Conservation (phyloP, 2,797 vertebrate species). For the Sciurus carolinensis region DNA sequence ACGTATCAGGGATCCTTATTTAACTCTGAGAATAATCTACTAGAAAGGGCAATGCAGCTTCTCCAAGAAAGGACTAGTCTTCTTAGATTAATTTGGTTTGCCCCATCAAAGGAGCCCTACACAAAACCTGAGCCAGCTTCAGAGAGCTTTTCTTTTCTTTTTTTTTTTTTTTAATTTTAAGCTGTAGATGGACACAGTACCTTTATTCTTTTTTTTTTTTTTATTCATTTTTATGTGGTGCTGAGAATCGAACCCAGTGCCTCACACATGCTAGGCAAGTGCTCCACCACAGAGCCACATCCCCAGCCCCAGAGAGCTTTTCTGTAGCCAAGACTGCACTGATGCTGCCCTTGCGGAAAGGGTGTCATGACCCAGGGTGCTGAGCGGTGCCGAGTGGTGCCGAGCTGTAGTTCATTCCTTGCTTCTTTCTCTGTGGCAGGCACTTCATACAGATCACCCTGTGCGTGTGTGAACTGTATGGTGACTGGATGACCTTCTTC, state of each 20-base stretch:
- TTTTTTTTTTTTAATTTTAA: too few species aligned
- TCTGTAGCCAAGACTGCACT: not conserved
- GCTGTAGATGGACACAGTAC: too few species aligned
- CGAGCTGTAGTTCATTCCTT: not conserved
- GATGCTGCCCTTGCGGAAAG: not conserved
- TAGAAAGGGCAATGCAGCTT: not conserved
- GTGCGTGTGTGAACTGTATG: slow-evolving; percentile 91
- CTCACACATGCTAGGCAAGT: too few species aligned
- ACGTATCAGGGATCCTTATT: not conserved
- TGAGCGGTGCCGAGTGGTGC: too few species aligned
- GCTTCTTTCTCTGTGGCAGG: slow-evolving; percentile 81
- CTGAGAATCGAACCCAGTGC: too few species aligned
- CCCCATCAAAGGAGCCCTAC: not conserved
- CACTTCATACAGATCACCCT: slow-evolving; percentile 92
- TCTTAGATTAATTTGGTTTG: not conserved
- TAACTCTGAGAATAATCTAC: not conserved
- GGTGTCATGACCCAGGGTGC: too few species aligned
- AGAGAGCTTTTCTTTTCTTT: not conserved
- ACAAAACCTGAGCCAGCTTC: not conserved
- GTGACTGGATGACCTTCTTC: slow-evolving; percentile 91
- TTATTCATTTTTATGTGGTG: too few species aligned
- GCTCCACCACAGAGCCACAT: too few species aligned
- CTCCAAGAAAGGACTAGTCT: not conserved
- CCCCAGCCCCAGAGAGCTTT: not conserved
- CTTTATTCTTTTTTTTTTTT: too few species aligned